These are phyloP conservation scores for Tapera naevia DNA, from an alignment of 2,797 vertebrate species.

Conservation along the genomic window DNA sequence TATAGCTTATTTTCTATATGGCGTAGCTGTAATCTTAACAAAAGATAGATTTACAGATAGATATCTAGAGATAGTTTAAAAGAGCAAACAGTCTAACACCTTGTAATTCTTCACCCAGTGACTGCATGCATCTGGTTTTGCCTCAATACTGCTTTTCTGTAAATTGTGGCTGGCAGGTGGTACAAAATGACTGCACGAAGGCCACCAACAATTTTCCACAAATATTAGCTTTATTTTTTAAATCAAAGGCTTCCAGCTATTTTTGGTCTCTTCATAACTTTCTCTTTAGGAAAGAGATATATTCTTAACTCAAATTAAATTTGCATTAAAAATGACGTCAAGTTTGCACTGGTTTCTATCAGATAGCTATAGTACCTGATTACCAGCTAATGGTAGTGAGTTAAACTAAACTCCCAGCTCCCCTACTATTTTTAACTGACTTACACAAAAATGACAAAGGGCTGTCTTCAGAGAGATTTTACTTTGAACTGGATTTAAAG, in stretches of 20 bases:
- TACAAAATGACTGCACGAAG: not conserved
- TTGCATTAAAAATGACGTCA: not conserved
- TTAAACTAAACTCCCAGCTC: not conserved
- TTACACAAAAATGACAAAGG: not conserved
- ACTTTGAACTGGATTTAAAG: slow-evolving; percentile 1
- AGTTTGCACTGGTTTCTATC: not conserved
- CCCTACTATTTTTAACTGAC: not conserved
- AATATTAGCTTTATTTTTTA: not conserved
- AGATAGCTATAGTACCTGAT: not conserved
- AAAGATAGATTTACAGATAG: slow-evolving; percentile 19
- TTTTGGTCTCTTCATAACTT: not conserved
- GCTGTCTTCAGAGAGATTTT: not conserved
- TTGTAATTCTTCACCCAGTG: not conserved
- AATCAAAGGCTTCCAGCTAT: slow-evolving; percentile 3
- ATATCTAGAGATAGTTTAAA: slow-evolving; percentile 13
- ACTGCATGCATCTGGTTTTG: not conserved
- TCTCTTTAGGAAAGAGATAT: not conserved
- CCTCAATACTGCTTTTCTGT: not conserved
- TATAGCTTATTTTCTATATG: slow-evolving; percentile 33
- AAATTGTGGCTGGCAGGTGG: not conserved
- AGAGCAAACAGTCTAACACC: slow-evolving; percentile 11
- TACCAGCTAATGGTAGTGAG: not conserved
- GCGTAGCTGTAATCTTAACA: slow-evolving; percentile 30
- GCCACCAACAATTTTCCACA: not conserved
- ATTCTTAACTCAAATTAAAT: not conserved